phyloP scores from a whole-genome alignment of 1,140 invertebrate species.

The Grapholita molesta region DNA sequence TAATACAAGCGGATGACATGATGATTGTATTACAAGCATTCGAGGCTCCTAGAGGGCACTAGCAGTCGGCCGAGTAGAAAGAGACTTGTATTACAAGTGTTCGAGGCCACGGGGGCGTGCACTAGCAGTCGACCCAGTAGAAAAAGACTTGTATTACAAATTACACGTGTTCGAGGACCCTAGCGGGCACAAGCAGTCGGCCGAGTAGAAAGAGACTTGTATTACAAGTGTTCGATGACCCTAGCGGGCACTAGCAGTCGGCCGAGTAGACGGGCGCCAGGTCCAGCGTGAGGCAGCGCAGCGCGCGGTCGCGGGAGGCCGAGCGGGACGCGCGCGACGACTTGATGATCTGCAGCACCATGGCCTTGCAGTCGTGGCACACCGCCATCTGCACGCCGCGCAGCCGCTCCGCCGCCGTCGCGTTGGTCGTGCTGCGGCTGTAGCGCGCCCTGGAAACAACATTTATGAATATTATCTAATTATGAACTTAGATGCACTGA shows the following conservation, averaged over 20 bases:
- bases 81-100: too few species aligned
- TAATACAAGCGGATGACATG: too few species aligned
- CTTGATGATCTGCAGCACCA: slow-evolving; percentile 96
- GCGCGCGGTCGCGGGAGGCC: slow-evolving; percentile 87
- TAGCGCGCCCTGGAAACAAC: slow-evolving; percentile 51
- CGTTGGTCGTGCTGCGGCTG: slow-evolving; percentile 68
- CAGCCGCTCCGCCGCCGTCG: slow-evolving; percentile 80
- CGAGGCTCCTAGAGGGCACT: slow-evolving; percentile 70
- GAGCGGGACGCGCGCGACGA: slow-evolving; percentile 88
- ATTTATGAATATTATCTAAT: too few species aligned
- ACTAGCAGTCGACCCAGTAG: slow-evolving; percentile 87
- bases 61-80: slow-evolving; percentile 87
- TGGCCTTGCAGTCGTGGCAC: slow-evolving; percentile 95
- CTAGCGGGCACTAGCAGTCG: slow-evolving; percentile 84
- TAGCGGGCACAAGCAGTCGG: slow-evolving; percentile 86
- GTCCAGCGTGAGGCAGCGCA: slow-evolving; percentile 89
- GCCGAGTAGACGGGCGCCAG: slow-evolving; percentile 89
- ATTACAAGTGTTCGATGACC: too few species aligned
- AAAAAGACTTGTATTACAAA: slow-evolving; percentile 41
- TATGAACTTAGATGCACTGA: too few species aligned
- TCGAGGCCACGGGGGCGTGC: too few species aligned
- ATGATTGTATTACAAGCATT: too few species aligned
- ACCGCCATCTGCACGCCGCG: slow-evolving; percentile 91
- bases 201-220: slow-evolving; percentile 78
- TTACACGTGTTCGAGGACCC: too few species aligned